Conservation (phyloP, 2,113 vertebrate species). For the Microcebus lehilahytsara region DNA sequence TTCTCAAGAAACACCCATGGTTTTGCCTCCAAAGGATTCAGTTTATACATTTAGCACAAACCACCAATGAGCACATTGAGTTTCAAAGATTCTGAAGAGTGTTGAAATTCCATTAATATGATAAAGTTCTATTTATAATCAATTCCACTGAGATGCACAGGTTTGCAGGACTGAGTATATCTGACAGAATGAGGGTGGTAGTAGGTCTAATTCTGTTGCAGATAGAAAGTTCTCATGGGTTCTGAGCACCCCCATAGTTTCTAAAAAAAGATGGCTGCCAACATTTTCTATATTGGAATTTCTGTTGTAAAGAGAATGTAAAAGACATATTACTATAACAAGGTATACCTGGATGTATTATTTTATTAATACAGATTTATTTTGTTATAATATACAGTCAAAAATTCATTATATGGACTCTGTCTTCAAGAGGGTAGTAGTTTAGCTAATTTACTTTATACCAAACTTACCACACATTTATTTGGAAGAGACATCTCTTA, state of each 20-base stretch:
- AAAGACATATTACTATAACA: neutral
- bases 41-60: neutral
- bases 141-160: neutral
- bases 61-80: neutral
- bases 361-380: neutral
- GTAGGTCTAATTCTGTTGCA: neutral
- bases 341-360: neutral
- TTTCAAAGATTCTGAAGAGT: neutral
- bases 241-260: neutral
- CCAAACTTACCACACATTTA: neutral
- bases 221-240: neutral
- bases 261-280: neutral
- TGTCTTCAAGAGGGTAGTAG: neutral
- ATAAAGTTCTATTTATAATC: neutral
- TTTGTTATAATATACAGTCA: neutral
- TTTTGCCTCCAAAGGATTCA: neutral
- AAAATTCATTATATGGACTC: neutral
- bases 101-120: neutral
- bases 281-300: neutral
- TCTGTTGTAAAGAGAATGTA: neutral
- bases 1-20: neutral
- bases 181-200: neutral
- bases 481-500: neutral
- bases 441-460: neutral
- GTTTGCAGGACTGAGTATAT: neutral